Conservation (phyloP, 2,888 invertebrate genomes). For the Agrochola lota region DNA sequence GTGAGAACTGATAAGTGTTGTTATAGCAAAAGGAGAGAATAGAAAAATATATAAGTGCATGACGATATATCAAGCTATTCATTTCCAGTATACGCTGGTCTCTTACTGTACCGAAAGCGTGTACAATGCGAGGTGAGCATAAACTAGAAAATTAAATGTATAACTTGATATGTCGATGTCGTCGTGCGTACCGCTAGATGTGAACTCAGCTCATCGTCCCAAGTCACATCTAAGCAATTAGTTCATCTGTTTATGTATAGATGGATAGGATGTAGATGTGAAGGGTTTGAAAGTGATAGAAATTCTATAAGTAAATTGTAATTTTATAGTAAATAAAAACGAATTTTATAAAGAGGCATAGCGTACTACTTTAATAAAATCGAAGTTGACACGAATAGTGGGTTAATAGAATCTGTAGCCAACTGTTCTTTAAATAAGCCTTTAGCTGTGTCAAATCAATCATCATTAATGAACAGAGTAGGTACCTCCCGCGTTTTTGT, state of each 20-base stretch:
- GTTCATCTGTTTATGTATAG: not conserved
- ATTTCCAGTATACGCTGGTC: not conserved
- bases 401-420: not conserved
- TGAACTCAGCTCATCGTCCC: not conserved
- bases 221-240: not conserved
- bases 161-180: not conserved
- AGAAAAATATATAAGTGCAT: not conserved
- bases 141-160: not conserved
- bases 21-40: not conserved
- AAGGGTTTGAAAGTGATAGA: not conserved
- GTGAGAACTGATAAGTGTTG: conserved; percentile 13
- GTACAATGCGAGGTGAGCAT: not conserved
- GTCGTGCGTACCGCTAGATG: not conserved
- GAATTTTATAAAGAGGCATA: not conserved
- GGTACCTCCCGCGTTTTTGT: not conserved
- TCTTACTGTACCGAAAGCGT: not conserved
- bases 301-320: not conserved
- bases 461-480: conserved; percentile 5
- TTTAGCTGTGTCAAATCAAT: conserved; percentile 34
- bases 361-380: not conserved
- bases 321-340: not conserved
- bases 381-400: not conserved
- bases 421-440: conserved; percentile 1
- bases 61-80: not conserved
- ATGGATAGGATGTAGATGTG: not conserved